phyloP scores from a whole-genome alignment of 2,888 invertebrate genomes.

The Ophion ventricosus region DNA sequence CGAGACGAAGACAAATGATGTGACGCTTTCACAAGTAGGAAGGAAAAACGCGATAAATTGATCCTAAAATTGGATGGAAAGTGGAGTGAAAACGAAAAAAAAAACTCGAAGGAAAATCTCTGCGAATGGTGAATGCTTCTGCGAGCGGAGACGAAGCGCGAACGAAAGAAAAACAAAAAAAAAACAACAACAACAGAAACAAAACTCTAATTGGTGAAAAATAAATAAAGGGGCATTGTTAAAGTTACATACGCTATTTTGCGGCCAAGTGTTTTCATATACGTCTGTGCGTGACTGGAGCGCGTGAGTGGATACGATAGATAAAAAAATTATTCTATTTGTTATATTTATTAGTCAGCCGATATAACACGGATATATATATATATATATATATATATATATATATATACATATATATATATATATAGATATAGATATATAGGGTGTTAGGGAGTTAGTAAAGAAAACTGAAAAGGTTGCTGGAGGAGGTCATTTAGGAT shows the following conservation, averaged over 20 bases:
- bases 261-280: conserved; percentile 74
- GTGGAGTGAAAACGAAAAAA: background rate
- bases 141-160: conserved; percentile 58
- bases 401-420: too few species aligned
- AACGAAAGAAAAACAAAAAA: conserved; percentile 23
- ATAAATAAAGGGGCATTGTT: conserved; percentile 81
- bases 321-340: conserved; percentile 67
- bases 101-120: conserved; percentile 60
- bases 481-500: too few species aligned
- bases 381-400: background rate
- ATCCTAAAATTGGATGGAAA: background rate
- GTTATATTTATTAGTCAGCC: conserved; percentile 73
- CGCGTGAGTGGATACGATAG: conserved; percentile 70
- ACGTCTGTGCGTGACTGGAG: conserved; percentile 69
- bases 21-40: background rate
- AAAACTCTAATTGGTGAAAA: conserved; percentile 70
- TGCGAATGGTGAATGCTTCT: conserved; percentile 69
- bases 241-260: conserved; percentile 77
- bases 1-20: conserved; percentile 26
- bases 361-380: conserved; percentile 37
- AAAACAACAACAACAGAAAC: conserved; percentile 45
- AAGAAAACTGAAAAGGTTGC: too few species aligned
- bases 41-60: conserved; percentile 19
- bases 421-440: too few species aligned
- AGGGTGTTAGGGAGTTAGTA: too few species aligned